Evolutionary conservation across 2,797 vertebrate genomes (phyloP).

Genomic region (Loriculus beryllinus): DNA sequence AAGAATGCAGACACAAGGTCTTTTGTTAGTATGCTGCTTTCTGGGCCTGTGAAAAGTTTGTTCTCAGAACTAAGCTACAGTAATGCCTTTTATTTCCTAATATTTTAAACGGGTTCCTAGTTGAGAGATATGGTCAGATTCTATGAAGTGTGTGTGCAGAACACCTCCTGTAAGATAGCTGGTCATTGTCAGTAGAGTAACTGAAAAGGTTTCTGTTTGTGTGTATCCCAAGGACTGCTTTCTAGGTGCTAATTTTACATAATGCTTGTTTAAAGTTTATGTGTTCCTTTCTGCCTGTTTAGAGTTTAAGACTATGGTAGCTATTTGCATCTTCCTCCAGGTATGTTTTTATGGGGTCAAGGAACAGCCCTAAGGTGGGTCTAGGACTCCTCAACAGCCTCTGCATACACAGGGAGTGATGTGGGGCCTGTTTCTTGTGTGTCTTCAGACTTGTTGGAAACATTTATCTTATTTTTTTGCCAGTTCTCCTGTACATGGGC

Average conservation of each 20-base stretch:
- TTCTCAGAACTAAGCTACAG: neutral
- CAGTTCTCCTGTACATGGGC: neutral
- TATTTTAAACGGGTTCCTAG: neutral
- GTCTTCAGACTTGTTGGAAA: neutral
- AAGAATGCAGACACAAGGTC: neutral
- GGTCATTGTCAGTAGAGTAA: neutral
- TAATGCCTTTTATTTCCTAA: neutral
- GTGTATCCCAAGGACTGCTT: neutral
- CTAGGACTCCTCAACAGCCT: neutral
- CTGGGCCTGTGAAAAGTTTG: neutral
- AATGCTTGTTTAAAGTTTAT: neutral
- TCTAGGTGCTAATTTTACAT: neutral
- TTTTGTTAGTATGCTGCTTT: neutral
- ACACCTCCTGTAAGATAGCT: neutral
- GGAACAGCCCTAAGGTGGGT: neutral
- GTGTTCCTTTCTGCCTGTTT: neutral
- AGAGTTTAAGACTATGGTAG: neutral
- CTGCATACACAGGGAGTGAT: accelerated
- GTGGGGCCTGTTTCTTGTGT: neutral
- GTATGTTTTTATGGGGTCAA: neutral
- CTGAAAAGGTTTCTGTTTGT: neutral
- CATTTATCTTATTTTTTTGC: neutral
- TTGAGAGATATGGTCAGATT: neutral
- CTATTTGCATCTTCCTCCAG: neutral
- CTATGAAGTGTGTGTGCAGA: neutral